These are phyloP conservation scores for Morus bassanus DNA, from an alignment of 2,797 vertebrate genomes.

Conservation along the genomic window DNA sequence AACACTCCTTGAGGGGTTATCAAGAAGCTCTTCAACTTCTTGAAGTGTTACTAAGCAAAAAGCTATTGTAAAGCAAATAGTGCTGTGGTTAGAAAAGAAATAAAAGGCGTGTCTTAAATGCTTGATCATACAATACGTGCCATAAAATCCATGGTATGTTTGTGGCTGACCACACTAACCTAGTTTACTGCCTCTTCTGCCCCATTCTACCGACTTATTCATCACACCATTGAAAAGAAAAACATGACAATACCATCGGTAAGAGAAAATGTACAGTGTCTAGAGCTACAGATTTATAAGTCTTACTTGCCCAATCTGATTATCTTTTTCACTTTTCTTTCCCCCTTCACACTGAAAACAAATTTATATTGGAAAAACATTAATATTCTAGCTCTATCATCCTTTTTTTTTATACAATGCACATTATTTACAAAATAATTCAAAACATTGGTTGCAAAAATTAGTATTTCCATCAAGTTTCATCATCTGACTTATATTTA, in stretches of 20 bases:
- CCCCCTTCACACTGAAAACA: neutral
- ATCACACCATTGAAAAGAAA: conserved; percentile 66
- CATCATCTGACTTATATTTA: conserved; percentile 38
- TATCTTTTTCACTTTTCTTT: neutral
- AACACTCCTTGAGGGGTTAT: conserved; percentile 42
- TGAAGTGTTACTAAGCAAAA: conserved; percentile 33
- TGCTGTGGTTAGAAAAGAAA: conserved; percentile 23
- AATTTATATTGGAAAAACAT: neutral
- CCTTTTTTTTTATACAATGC: neutral
- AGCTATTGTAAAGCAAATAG: conserved; percentile 28
- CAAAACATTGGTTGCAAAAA: conserved; percentile 38
- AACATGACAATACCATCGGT: conserved; percentile 22
- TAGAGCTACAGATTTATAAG: neutral
- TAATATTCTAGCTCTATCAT: neutral
- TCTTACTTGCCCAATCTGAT: neutral
- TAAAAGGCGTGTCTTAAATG: conserved; percentile 56
- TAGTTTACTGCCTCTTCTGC: conserved; percentile 63
- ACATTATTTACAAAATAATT: conserved; percentile 24
- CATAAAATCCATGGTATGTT: conserved; percentile 68
- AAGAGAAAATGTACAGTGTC: conserved; percentile 41
- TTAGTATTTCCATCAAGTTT: conserved; percentile 47
- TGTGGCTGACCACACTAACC: conserved; percentile 69
- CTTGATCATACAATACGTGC: conserved; percentile 56
- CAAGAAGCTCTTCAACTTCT: conserved; percentile 34
- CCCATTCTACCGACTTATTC: conserved; percentile 16